These are phyloP conservation scores for Caenorhabditis doughertyi DNA, from an alignment of 2,888 invertebrate genomes.

Conservation along the genomic window DNA sequence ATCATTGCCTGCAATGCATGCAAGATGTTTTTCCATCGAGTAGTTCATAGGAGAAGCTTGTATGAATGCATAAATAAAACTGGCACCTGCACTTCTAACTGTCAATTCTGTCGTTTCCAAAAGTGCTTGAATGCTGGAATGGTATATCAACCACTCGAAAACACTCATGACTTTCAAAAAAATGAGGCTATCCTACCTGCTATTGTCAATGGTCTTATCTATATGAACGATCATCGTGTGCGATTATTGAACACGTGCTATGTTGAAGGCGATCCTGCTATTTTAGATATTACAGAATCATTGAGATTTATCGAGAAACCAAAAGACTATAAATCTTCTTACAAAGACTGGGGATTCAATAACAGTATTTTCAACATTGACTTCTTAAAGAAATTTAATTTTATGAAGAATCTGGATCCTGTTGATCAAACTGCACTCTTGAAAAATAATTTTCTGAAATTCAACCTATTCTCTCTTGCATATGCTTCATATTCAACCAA, in stretches of 20 bases:
- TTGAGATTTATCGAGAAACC: not conserved
- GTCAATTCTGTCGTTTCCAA: constrained; percentile 5
- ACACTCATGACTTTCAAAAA: not conserved
- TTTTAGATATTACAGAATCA: not conserved
- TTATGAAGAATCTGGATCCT: not conserved
- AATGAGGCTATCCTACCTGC: not conserved
- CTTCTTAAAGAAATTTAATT: constrained; percentile 1
- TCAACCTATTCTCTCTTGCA: not conserved
- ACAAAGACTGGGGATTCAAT: not conserved
- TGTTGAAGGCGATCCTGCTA: not conserved
- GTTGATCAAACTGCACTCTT: not conserved
- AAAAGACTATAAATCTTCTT: not conserved
- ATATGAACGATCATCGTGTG: not conserved
- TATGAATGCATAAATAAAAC: not conserved
- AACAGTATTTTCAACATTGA: not conserved
- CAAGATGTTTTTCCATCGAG: constrained; percentile 6
- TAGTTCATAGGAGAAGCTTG: not conserved
- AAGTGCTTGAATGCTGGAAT: constrained; percentile 9
- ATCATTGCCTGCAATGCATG: not conserved
- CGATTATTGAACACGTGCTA: not conserved
- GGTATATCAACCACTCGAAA: not conserved
- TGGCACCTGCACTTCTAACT: not conserved
- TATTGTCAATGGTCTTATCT: not conserved
- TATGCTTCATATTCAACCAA: not conserved
- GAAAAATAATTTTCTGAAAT: not conserved